Percentiles rank a stretch among this genome's conserved stretches.
These are phyloP conservation scores for Harmothoe impar DNA, from an alignment of 2,888 invertebrate genomes.

Conservation along the genomic window DNA sequence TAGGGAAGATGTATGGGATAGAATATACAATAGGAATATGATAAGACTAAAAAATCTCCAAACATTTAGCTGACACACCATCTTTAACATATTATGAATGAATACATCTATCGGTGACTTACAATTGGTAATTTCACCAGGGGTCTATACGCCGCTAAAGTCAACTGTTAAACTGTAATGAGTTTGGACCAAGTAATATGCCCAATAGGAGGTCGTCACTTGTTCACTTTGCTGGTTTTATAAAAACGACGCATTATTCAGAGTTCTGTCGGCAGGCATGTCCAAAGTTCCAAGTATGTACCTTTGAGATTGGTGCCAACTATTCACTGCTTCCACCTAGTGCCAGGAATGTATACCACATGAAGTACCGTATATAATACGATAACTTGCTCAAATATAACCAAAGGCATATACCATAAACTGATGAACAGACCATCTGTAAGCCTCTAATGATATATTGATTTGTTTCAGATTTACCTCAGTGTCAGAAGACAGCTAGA, in stretches of 20 bases:
- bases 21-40: too few relatives aligned
- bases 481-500: slow-evolving; percentile 19
- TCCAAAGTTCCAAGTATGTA: background rate
- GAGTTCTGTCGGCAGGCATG: background rate
- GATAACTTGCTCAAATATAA: too few relatives aligned
- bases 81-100: background rate
- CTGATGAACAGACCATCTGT: too few relatives aligned
- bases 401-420: too few relatives aligned
- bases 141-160: background rate
- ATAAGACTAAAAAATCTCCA: too few relatives aligned
- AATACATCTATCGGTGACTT: background rate
- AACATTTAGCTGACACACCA: too few relatives aligned
- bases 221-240: background rate
- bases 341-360: too few relatives aligned
- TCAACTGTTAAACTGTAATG: background rate
- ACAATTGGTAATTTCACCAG: background rate
- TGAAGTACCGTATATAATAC: too few relatives aligned
- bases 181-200: background rate
- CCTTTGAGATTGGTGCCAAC: too few relatives aligned
- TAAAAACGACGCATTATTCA: background rate
- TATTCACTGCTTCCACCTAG: too few relatives aligned
- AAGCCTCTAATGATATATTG: too few relatives aligned
- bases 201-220: background rate
- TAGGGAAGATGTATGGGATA: too few relatives aligned
- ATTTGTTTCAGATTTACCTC: background rate